phyloP scores from a whole-genome alignment of 2,113 vertebrate genomes.

The Hipposideros armiger region DNA sequence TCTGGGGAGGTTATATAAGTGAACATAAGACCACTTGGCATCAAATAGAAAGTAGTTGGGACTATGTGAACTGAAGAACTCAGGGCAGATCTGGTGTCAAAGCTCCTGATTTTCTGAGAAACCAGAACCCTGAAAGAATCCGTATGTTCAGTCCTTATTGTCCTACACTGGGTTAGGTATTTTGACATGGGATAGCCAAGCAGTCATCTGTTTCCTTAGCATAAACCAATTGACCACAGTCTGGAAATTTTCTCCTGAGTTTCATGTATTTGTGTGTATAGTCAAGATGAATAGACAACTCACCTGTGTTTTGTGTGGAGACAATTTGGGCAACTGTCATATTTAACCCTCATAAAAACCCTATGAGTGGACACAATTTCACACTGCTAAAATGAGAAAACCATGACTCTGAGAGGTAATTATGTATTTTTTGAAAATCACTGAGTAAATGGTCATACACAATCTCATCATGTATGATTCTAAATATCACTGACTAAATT shows the following conservation, averaged over 20 bases:
- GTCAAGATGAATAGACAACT: not conserved
- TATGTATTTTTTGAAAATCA: not conserved
- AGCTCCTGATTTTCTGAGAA: not conserved
- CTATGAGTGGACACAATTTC: not conserved
- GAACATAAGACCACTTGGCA: not conserved
- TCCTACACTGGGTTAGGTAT: not conserved
- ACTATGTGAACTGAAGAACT: not conserved
- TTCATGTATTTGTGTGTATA: not conserved
- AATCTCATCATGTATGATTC: not conserved
- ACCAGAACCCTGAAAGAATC: not conserved
- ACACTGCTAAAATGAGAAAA: slow-evolving; percentile 55
- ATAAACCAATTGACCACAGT: not conserved
- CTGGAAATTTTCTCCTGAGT: not conserved
- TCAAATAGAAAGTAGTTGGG: not conserved
- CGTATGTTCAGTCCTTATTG: not conserved
- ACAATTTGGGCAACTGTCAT: slow-evolving; percentile 48
- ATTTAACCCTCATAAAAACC: slow-evolving; percentile 41
- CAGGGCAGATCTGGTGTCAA: not conserved
- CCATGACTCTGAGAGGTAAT: not conserved
- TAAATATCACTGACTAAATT: not conserved
- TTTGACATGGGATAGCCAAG: not conserved
- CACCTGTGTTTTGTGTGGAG: slow-evolving; percentile 22
- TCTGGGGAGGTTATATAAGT: not conserved
- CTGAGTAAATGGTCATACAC: not conserved
- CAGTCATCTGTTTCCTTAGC: not conserved